Evolutionary conservation across 2,888 invertebrate genomes (phyloP).

Genomic region (Ommatoiulus sabulosus): DNA sequence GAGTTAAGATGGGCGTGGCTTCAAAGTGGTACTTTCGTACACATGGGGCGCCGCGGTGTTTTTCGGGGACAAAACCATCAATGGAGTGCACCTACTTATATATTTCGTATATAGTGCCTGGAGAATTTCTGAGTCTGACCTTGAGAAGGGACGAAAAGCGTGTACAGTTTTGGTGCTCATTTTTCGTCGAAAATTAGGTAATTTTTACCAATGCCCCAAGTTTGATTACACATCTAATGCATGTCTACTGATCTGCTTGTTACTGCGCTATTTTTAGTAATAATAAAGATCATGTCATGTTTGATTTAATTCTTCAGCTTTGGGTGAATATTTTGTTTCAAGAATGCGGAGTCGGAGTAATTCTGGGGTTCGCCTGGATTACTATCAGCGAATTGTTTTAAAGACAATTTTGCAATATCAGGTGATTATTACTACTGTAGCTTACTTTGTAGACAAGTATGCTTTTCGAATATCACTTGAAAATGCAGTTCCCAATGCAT

Average conservation of each 20-base stretch:
- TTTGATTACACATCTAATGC: background rate
- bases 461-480: background rate
- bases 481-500: background rate
- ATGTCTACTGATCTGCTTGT: background rate
- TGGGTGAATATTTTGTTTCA: conserved; percentile 12
- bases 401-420: conserved; percentile 91
- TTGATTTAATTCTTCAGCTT: background rate
- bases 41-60: too few relatives aligned
- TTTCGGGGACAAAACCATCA: too few relatives aligned
- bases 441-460: background rate
- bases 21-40: too few relatives aligned
- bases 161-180: background rate
- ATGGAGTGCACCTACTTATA: too few relatives aligned
- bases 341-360: conserved; percentile 87
- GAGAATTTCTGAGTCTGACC: background rate
- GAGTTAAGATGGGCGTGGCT: too few relatives aligned
- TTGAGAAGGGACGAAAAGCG: background rate
- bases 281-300: conserved; percentile 12
- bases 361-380: conserved; percentile 93
- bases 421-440: conserved; percentile 66
- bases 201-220: background rate
- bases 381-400: conserved; percentile 94
- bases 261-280: background rate
- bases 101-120: too few relatives aligned
- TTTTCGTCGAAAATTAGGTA: background rate